Evolutionary conservation across 2,888 invertebrate genomes (phyloP), one percentile per base, ranked within the genome.

Genomic region (Tyria jacobaeae): DNA sequence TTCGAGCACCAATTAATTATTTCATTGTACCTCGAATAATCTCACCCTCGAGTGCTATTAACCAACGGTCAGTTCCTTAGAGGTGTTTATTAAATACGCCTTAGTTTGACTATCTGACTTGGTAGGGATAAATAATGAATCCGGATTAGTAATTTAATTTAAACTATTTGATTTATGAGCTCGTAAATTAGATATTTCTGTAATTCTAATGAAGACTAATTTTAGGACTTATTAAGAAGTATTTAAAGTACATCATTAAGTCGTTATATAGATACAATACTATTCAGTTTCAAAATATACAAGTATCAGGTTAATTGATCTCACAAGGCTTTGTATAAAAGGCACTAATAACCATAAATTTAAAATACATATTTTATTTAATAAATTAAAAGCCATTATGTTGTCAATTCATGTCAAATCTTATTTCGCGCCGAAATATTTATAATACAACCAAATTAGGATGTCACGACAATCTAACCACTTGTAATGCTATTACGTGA

Each of bases 1-100:
- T 88, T 88, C 87, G 86, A 91, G 91, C 86, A 88, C 90, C 92
- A 92, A 92, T 93, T 93, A 93, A 93, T 93, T 92, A 93, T 90
- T 89, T 87, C 89, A 90, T 91, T 92, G 92, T 92, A 81, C 82
- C 74, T 73, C 76, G 85, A 86, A 84, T 88, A 86, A 87, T 87
- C 88, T 84, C 77, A 71, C 88, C 85, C 89, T 87, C 79, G 91
- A 89, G 89, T 80, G 80, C 89, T 86, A 89, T 92, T 92, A 92
- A 89, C 87, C 81, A 85, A 78, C 89, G 91, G 92, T 89, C 92
- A 92, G 90, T 90, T 91, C 90, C 92, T 92, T 91, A 86, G 84
- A 87, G 87, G 87, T 91, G 91, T 92, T 90, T 90, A 92, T 91
- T 91, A 89, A 89, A 89, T 80, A 76, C 82, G 74, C 82, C 86